phyloP scores from a whole-genome alignment of 2,113 vertebrate genomes.

The Cryptotis parvus region DNA sequence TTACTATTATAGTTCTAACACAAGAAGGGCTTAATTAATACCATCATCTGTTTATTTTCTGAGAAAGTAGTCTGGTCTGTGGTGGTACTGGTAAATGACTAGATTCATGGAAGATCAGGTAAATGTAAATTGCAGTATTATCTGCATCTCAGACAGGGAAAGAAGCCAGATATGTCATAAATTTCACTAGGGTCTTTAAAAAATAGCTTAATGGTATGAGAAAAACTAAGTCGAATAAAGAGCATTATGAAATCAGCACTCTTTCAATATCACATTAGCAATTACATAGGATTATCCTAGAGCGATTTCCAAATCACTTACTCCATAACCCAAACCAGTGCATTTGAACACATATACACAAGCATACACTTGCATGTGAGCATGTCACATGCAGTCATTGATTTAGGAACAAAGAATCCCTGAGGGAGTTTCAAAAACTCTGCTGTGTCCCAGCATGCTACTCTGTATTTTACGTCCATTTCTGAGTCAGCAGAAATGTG shows the following conservation, averaged over 20 bases:
- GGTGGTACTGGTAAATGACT: slow-evolving; percentile 2
- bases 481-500: slow-evolving; percentile 72
- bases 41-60: background rate
- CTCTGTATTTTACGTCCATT: slow-evolving; percentile 52
- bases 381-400: slow-evolving; percentile 56
- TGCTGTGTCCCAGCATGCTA: slow-evolving; percentile 47
- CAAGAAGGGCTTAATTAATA: background rate
- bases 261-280: slow-evolving; percentile 73
- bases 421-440: slow-evolving; percentile 65
- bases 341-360: slow-evolving; percentile 55
- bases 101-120: background rate
- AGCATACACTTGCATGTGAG: slow-evolving; percentile 61
- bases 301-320: slow-evolving; percentile 71
- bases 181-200: slow-evolving; percentile 10
- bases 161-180: slow-evolving; percentile 29
- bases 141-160: background rate
- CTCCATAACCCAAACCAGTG: slow-evolving; percentile 44
- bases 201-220: slow-evolving; percentile 44
- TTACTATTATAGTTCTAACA: background rate
- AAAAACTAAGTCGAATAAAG: slow-evolving; percentile 70
- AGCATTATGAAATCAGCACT: slow-evolving; percentile 66
- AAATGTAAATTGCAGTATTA: slow-evolving; percentile 27
- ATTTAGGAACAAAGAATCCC: slow-evolving; percentile 71
- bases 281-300: slow-evolving; percentile 58
- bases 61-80: background rate